Base-by-base conservation (phyloP, 2,797 vertebrate genomes). In the Tarsius wallacei region DNA sequence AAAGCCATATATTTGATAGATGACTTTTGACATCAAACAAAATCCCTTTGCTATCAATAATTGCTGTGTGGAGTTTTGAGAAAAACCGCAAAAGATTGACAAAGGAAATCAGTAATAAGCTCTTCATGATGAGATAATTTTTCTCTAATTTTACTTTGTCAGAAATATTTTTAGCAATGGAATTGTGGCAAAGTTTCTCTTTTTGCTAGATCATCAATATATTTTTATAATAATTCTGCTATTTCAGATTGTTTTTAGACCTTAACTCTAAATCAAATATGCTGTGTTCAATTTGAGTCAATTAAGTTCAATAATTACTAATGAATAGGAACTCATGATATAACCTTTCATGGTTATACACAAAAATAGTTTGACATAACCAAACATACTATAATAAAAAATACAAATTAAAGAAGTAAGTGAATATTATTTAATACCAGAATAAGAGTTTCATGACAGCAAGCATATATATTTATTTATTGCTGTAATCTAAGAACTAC, bases 21-120 rank as follows among this genome's bases (percentile, higher is more conserved):
- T 95, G 80, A 80, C n/a, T 71, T 92, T 97, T 91, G n/a, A 7
- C 24, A 83, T 61, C 84, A 85, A 61, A 83, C 13, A 3, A 26
- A 94, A 76, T 92, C 7, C 11, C 49, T 88, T 77, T 42, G 1
- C 61, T 93, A 86, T 47, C 21, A 91, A 57, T 51, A 42, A 71
- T 76, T 93, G 28, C 8, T 96, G 63, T 94, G 12, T 22, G 51
- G 22, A 87, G 4, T 7, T 90, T 66, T 74, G 42, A 28, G 24
- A 16, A 93, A 94, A 82, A 61, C 7, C 49, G 71, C 4, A 57
- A 87, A 92, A 73, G 0, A 0, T 5, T 82, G 7, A 87, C 49
- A 81, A 59, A 59, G 7, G 13, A 84, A 87, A 80, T 90, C 76
- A 66, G 33, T 84, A 33, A 47, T 95, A 80, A 21, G 3, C 9